These are phyloP conservation scores for Notechis scutatus DNA, from an alignment of 2,113 vertebrate species.

Conservation along the genomic window DNA sequence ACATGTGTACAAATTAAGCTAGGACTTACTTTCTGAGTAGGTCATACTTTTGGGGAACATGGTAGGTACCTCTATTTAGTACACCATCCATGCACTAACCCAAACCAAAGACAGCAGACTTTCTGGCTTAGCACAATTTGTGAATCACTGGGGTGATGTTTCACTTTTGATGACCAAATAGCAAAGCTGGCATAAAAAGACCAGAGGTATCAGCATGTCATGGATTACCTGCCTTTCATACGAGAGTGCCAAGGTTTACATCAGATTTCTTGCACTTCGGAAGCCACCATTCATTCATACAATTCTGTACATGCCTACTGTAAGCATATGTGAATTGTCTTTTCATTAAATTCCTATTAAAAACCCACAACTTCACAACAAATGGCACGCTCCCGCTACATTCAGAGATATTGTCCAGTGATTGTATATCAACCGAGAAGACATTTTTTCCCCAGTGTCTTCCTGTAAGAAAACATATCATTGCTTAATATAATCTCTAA, in stretches of 20 bases:
- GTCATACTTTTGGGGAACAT: too few relatives aligned
- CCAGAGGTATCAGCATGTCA: constrained; percentile 9
- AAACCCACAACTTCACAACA: constrained; percentile 26
- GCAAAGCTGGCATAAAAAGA: background rate
- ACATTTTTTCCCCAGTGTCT: constrained; percentile 39
- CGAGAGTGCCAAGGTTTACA: constrained; percentile 1
- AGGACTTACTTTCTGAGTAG: too few relatives aligned
- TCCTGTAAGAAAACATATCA: background rate
- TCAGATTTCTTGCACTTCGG: constrained; percentile 1
- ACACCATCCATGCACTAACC: background rate
- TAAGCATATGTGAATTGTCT: constrained; percentile 46
- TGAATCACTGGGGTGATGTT: background rate
- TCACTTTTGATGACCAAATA: background rate
- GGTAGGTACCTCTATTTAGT: background rate
- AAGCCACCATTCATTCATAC: constrained; percentile 58
- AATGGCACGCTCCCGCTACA: constrained; percentile 49
- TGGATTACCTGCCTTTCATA: background rate
- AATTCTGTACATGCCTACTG: constrained; percentile 45
- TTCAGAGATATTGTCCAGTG: constrained; percentile 28
- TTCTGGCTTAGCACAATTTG: background rate
- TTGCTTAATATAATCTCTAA: constrained; percentile 6
- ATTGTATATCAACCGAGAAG: constrained; percentile 45
- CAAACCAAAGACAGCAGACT: background rate
- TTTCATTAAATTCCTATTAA: constrained; percentile 37
- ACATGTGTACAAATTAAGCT: too few relatives aligned